phyloP scores from a whole-genome alignment of 2,888 invertebrate species.

The Cosmorhoe ocellata region DNA sequence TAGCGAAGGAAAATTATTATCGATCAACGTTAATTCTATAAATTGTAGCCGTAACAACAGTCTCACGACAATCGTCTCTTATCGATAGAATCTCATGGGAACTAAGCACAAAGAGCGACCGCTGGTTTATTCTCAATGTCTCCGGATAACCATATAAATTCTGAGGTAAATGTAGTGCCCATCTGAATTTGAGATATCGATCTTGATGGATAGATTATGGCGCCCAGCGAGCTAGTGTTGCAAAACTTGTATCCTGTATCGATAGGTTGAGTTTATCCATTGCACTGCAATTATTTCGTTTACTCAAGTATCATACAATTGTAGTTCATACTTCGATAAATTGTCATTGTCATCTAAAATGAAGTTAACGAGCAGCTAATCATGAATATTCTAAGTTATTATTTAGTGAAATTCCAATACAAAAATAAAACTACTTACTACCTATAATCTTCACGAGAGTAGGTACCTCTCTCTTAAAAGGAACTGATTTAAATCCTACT shows the following conservation, averaged over 20 bases:
- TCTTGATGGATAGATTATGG: constrained; percentile 68
- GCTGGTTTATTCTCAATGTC: constrained; percentile 49
- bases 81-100: constrained; percentile 58
- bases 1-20: constrained; percentile 23
- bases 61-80: constrained; percentile 52
- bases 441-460: too few relatives aligned
- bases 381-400: too few relatives aligned
- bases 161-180: constrained; percentile 54
- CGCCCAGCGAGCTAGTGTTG: constrained; percentile 44
- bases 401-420: too few relatives aligned
- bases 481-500: too few relatives aligned
- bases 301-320: too few relatives aligned
- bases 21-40: constrained; percentile 21
- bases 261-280: constrained; percentile 20
- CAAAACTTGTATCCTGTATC: constrained; percentile 34
- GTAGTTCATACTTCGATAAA: too few relatives aligned
- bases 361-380: too few relatives aligned
- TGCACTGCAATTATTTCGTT: not conserved
- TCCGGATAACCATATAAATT: constrained; percentile 55
- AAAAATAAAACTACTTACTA: too few relatives aligned
- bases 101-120: constrained; percentile 56
- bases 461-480: too few relatives aligned
- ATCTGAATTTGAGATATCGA: constrained; percentile 62
- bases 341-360: too few relatives aligned
- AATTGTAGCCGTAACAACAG: constrained; percentile 24